Evolutionary conservation across 2,888 invertebrate genomes (phyloP).

Genomic region (Dusona sp.): DNA sequence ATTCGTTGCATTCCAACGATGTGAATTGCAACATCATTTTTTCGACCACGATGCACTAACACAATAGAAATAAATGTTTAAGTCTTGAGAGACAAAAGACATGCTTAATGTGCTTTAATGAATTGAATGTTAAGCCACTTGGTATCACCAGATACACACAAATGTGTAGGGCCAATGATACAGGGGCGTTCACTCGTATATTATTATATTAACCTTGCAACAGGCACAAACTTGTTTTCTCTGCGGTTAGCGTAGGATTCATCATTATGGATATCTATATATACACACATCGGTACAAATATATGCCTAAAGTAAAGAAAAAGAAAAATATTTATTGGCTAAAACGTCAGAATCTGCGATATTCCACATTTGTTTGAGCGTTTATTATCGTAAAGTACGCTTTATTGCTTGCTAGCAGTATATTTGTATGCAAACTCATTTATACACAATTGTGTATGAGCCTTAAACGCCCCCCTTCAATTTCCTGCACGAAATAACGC

Average conservation of each 20-base stretch:
- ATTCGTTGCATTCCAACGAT: slow-evolving; percentile 4
- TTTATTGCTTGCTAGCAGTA: neutral
- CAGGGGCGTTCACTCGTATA: neutral
- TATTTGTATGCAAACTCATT: neutral
- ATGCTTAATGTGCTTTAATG: slow-evolving; percentile 16
- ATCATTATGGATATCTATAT: neutral
- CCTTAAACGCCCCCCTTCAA: neutral
- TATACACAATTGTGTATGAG: neutral
- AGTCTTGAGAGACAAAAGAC: neutral
- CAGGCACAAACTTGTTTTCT: neutral
- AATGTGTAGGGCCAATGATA: neutral
- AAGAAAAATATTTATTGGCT: too few species aligned
- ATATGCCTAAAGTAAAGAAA: neutral
- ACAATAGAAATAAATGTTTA: neutral
- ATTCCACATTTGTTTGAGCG: neutral
- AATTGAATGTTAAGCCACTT: slow-evolving; percentile 17
- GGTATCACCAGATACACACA: neutral
- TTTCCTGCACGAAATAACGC: neutral
- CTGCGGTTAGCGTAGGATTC: neutral
- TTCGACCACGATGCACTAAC: neutral
- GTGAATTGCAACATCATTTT: neutral
- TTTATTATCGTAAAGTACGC: neutral
- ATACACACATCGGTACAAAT: neutral
- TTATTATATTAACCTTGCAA: neutral
- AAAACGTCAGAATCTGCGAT: neutral